These are phyloP conservation scores for Notiomystis cincta DNA, from an alignment of 2,113 vertebrate species.

Conservation along the genomic window DNA sequence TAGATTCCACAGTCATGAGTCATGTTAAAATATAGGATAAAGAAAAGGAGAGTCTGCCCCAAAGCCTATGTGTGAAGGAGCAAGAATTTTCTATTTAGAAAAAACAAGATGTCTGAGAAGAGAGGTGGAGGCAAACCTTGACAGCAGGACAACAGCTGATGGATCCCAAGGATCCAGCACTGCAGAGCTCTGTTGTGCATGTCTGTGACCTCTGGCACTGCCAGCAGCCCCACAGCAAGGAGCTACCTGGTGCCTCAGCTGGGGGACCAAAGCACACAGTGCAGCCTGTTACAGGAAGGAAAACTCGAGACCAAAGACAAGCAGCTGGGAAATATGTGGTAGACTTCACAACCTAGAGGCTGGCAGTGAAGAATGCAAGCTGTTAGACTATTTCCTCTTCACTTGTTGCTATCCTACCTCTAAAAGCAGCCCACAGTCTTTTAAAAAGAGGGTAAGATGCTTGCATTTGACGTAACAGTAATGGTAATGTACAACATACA, in stretches of 20 bases:
- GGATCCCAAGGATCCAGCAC: neutral
- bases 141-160: neutral
- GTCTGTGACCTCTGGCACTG: neutral
- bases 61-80: neutral
- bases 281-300: neutral
- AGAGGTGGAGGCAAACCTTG: neutral
- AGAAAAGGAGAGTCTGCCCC: neutral
- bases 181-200: neutral
- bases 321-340: neutral
- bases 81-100: neutral
- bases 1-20: neutral
- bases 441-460: neutral
- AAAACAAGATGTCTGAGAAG: neutral
- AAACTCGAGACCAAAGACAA: neutral
- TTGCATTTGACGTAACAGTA: neutral
- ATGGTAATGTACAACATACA: neutral
- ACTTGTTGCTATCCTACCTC: neutral
- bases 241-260: neutral
- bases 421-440: neutral
- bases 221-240: neutral
- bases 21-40: neutral
- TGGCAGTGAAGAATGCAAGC: neutral
- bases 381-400: neutral
- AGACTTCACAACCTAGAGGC: neutral
- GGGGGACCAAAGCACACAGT: neutral